Evolutionary conservation across 2,113 vertebrate species (phyloP).

Genomic region (Python bivittatus): DNA sequence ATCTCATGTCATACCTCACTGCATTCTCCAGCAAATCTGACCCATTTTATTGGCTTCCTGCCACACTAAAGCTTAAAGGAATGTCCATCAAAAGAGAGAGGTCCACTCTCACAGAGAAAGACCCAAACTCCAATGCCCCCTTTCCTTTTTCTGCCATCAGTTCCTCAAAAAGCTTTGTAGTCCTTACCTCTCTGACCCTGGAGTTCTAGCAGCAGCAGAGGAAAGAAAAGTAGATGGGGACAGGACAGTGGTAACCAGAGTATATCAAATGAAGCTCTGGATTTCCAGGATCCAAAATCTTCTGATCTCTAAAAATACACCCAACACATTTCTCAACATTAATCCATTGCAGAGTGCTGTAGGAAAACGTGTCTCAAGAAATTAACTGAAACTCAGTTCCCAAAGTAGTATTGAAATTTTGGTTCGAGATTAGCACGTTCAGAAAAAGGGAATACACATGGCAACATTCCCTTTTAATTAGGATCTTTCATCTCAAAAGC

Average conservation of each 20-base stretch:
- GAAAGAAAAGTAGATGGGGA: neutral
- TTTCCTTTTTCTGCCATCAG: neutral
- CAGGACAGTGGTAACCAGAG: neutral
- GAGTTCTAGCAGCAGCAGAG: neutral
- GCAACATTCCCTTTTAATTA: slow-evolving; percentile 13
- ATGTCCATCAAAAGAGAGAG: neutral
- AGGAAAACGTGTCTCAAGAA: neutral
- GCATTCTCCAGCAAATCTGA: neutral
- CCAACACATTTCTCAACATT: neutral
- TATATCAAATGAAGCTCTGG: neutral
- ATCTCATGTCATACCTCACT: neutral
- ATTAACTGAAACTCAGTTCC: neutral
- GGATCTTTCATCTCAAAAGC: slow-evolving; percentile 8
- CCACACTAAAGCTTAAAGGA: neutral
- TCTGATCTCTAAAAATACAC: neutral
- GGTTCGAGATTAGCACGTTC: neutral
- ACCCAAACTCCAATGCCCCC: neutral
- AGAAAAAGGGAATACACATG: neutral
- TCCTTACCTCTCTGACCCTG: neutral
- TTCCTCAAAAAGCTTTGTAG: neutral
- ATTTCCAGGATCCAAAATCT: neutral
- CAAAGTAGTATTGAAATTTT: slow-evolving; percentile 5
- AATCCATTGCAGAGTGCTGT: neutral
- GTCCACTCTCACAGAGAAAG: neutral
- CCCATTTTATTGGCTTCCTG: neutral